Base-by-base conservation (phyloP, 2,113 vertebrate genomes). In the Monarcha castaneiventris region DNA sequence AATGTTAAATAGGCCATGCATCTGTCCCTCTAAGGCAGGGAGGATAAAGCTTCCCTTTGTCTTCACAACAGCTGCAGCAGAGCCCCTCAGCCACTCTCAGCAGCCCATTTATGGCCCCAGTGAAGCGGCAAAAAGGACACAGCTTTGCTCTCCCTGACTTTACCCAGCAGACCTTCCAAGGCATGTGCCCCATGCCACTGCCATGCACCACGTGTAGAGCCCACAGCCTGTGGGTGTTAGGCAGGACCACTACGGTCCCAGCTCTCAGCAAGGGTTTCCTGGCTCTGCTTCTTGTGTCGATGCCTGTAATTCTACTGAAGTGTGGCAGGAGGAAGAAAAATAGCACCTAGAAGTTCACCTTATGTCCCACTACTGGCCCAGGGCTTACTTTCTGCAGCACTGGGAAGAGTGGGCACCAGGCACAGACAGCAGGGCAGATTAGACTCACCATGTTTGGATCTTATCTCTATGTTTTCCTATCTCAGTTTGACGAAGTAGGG, bases 41-140 rank as follows among this genome's bases (percentile, higher is more conserved):
- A 94, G 79, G 66, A 79, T 76, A 92, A 94, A 87, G 84, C 58
- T 90, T 76, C 54, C 46, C 61, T 93, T 89, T 95, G 76, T 92
- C 74, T 82, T 88, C 56, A 23, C 32, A 93, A 44, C 88, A 94
- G 87, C 88, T 93, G 90, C 59, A 44, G 54, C 87, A 80, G 48
- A 90, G 59, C 46, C 41, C 75, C 35, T 61, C 32, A 30, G 55
- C 37, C 58, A 29, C 68, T 80, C 44, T 59, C 62, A 61, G 56
- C 37, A 61, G 58, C 29, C 37, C 83, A 87, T 92, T 89, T 90
- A 92, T 58, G 68, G 88, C 43, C 56, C 61, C 67, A 51, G 68
- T n/a, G 27, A 82, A 64, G 46, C 5, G 0, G 0, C 16, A 19
- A 43, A 69, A 41, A 61, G 35, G 43, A 66, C 52, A 67, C 18